These are phyloP conservation scores for Glaucidium brasilianum DNA, from an alignment of 2,113 vertebrate genomes.

Conservation along the genomic window DNA sequence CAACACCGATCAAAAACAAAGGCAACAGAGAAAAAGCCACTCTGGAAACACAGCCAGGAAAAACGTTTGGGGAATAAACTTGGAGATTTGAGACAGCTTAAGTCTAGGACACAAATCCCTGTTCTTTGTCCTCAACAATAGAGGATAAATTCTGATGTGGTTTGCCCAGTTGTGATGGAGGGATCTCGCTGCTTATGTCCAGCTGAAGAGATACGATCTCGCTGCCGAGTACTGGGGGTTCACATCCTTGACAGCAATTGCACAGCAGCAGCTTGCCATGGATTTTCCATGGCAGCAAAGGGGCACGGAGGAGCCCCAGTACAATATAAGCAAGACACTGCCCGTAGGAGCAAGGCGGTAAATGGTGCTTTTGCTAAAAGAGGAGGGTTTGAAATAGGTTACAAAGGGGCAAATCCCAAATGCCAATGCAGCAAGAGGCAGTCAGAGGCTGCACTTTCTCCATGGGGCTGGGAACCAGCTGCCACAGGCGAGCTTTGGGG, in stretches of 20 bases:
- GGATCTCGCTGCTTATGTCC: background rate
- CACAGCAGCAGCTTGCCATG: rapidly evolving
- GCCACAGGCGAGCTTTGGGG: rapidly evolving
- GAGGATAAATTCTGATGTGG: background rate
- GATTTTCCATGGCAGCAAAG: rapidly evolving
- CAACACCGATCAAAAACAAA: background rate
- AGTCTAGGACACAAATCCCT: constrained; percentile 22
- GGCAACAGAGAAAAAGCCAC: background rate
- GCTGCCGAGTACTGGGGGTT: background rate
- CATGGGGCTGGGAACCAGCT: background rate
- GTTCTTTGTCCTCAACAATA: constrained; percentile 1
- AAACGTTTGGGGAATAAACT: background rate
- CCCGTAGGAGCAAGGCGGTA: rapidly evolving
- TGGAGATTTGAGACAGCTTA: background rate
- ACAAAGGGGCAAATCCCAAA: background rate
- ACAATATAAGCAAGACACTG: background rate
- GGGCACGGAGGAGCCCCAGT: background rate
- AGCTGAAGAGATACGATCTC: background rate
- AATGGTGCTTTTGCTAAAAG: background rate
- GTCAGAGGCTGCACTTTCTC: background rate
- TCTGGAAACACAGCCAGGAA: background rate
- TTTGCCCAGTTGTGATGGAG: background rate
- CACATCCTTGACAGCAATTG: background rate
- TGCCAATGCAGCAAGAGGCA: rapidly evolving
- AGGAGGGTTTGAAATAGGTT: background rate